Percentiles rank a stretch among this genome's conserved stretches.
phyloP scores from a whole-genome alignment of 35 echinoderm and acorn worm genomes.

The Eucidaris tribuloides region DNA sequence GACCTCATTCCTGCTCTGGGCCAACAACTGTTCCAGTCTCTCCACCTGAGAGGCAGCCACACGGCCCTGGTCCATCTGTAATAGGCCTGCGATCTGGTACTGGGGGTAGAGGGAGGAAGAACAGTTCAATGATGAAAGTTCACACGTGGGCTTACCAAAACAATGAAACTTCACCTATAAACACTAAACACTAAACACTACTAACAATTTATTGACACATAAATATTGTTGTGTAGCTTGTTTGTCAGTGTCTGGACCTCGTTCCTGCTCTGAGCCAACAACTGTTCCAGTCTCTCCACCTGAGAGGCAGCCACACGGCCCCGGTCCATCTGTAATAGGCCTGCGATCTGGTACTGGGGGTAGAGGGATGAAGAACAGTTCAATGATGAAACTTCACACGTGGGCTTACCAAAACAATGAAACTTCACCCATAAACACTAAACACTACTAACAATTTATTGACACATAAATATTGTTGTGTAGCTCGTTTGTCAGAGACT shows the following conservation, averaged over 20 bases:
- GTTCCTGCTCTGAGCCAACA: conserved; percentile 34
- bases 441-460: too few relatives aligned
- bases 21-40: conserved; percentile 52
- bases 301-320: conserved; percentile 52
- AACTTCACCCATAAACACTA: background rate
- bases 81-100: conserved; percentile 69
- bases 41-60: conserved; percentile 46
- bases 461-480: too few relatives aligned
- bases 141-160: too few relatives aligned
- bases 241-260: conserved; percentile 57
- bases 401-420: background rate
- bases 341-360: conserved; percentile 67
- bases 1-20: conserved; percentile 41
- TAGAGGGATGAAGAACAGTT: background rate
- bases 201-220: too few relatives aligned
- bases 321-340: conserved; percentile 58
- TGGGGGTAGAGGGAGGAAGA: too few relatives aligned
- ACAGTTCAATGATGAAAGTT: too few relatives aligned
- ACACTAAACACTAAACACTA: too few relatives aligned
- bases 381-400: background rate
- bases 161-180: too few relatives aligned
- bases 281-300: conserved; percentile 50
- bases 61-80: conserved; percentile 61
- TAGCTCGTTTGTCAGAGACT: background rate
- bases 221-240: conserved; percentile 50